phyloP scores from a whole-genome alignment of 2,888 invertebrate genomes.

The Ctenicera cuprea region DNA sequence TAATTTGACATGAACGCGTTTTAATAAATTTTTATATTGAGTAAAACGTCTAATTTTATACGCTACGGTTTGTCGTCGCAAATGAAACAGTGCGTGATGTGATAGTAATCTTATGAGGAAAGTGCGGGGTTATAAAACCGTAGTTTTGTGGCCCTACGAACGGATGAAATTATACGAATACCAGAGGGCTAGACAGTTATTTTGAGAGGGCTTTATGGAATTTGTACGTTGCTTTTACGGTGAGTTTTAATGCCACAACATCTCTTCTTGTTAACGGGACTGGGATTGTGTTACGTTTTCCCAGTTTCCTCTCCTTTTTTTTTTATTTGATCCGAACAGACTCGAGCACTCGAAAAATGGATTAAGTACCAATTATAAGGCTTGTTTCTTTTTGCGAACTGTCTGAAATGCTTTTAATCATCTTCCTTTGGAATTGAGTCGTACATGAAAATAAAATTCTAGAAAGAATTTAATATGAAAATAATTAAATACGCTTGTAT shows the following conservation, averaged over 20 bases:
- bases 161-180: conserved; percentile 22
- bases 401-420: conserved; percentile 8
- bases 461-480: too few relatives aligned
- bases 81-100: conserved; percentile 29
- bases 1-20: neutral
- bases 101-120: conserved; percentile 30
- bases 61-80: conserved; percentile 25
- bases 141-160: conserved; percentile 14
- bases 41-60: conserved; percentile 5
- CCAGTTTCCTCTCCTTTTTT: neutral
- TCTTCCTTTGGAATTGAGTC: neutral
- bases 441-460: too few relatives aligned
- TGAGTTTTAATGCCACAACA: conserved; percentile 21
- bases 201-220: conserved; percentile 27
- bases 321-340: neutral
- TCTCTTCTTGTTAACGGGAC: neutral
- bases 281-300: too few relatives aligned
- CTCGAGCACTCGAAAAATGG: neutral
- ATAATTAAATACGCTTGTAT: too few relatives aligned
- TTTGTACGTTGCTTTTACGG: conserved; percentile 23
- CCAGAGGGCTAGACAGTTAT: conserved; percentile 19
- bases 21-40: conserved; percentile 4
- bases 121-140: conserved; percentile 20
- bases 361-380: conserved; percentile 17
- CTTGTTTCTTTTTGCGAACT: neutral